Evolutionary conservation across 2,113 vertebrate genomes (phyloP), one percentile per base, ranked within the genome.

Genomic region (Poecile atricapillus): DNA sequence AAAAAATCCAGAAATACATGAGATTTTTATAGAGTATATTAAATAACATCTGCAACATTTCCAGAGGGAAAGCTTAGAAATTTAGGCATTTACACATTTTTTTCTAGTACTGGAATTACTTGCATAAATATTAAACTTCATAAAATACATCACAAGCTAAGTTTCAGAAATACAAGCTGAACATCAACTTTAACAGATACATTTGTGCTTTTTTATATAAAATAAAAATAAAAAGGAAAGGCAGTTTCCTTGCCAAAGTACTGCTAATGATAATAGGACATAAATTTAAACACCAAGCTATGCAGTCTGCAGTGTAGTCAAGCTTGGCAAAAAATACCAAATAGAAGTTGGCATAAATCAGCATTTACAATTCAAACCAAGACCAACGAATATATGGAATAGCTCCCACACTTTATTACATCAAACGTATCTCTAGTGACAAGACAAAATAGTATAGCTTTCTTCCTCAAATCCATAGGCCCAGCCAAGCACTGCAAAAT

Each of bases 1-100:
- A 95, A 59, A 55, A 93, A 92, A 65, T 39, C 91, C 81, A 86
- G 60, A 96, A 96, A 88, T 67, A 85, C 49, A 50, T 18, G 23
- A 35, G 52, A 83, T 89, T 80, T 87, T 47, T 74, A 91, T 59
- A 88, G 69, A 94, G n/a, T 17, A 35, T 17, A 25, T 70, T 80
- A 92, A 91, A 68, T 43, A 90, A 83, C 41, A 89, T 39, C 59
- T 82, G 65, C 50, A 80, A 41, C 46, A 79, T 71, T 76, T 88
- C 27, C 56, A 94, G 23, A 15, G 24, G 77, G 74, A 96, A 95
- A 60, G 81, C 47, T 92, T 68, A 88, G 74, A 97, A 91, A 63
- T 76, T 74, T 46, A 90, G 50, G 69, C n/a, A 60, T 82, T 95
- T 89, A 71, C 13, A 94, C 39, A 24, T 58, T 71, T 65, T 39